Base-by-base conservation (phyloP, 2,888 invertebrate genomes). In the Eristalinus sepulchralis region DNA sequence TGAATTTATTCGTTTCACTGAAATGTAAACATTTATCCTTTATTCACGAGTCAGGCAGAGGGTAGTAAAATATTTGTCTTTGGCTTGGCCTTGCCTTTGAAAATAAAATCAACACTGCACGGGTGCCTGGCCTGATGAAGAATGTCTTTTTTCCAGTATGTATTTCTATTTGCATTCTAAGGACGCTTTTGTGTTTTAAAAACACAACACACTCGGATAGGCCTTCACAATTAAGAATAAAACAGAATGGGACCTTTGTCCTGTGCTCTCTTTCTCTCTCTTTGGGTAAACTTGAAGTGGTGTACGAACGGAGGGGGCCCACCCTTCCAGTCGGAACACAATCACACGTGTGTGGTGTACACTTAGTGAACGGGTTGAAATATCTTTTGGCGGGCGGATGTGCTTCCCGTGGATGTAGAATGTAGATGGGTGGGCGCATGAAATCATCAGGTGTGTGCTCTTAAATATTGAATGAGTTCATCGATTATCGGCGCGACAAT, bases 381-480 rank as follows among this genome's bases (percentile, higher is more conserved):
- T 24, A 57, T 57, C 24, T n/a, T 10, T 8, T 24, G 24, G 11
- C 4, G 13, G 22, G 13, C 22, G 57, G 57, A 57, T 4, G 11
- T 11, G 27, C 27, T 57, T 13, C 57, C 11, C 57, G 4, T 22
- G 57, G 55, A 22, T 11, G 22, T 55, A 20, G 0, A 39, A 10
- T 39, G 55, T 1, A 13, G 39, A 47, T n/a, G 39, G n/a, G n/a
- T 47, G 47, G 17, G 17, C 17, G 22, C 27, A 36, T 68, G 71
- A 70, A 85, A 68, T 85, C 85, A 85, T 85, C 85, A 85, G 85
- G 85, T 85, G 85, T 47, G 47, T 85, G 68, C 77, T 60, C 53
- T 78, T 85, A 64, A 81, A 82, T 77, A 73, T 85, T 82, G 63
- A 55, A 82, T 82, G 82, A 78, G 33, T 78, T 60, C 82, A 85